Conservation (phyloP, 2,888 invertebrate species). For the Phytoseiulus persimilis region DNA sequence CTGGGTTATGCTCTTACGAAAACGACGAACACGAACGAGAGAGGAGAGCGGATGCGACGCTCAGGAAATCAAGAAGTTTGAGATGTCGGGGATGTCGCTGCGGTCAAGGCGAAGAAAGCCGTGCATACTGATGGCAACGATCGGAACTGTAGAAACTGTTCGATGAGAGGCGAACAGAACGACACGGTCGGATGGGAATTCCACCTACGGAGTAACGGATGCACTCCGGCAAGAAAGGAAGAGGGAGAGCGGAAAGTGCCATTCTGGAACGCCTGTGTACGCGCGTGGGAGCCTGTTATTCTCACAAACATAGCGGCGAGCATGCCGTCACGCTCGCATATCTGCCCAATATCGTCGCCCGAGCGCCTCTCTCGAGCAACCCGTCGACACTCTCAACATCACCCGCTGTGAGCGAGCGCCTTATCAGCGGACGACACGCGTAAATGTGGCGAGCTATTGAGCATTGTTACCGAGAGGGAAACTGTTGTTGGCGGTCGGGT, state of each 20-base stretch:
- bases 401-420: background rate
- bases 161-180: no score
- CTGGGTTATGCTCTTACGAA: background rate
- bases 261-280: background rate
- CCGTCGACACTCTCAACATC: background rate
- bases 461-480: background rate
- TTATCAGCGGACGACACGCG: slow-evolving; percentile 5
- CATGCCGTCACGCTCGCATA: background rate
- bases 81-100: no score
- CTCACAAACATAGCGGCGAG: background rate
- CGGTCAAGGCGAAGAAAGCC: no score
- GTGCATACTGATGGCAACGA: no score
- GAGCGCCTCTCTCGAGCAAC: background rate
- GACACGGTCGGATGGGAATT: no score
- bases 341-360: background rate
- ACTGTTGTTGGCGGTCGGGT: background rate
- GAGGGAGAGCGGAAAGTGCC: background rate
- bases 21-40: background rate
- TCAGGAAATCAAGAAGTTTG: no score
- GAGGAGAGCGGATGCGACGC: background rate
- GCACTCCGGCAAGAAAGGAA: background rate
- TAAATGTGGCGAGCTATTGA: background rate
- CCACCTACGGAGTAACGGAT: background rate
- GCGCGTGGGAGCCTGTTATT: background rate
- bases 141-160: no score